Evolutionary conservation across 2,888 invertebrate species (phyloP).

Genomic region (Lobophora halterata): DNA sequence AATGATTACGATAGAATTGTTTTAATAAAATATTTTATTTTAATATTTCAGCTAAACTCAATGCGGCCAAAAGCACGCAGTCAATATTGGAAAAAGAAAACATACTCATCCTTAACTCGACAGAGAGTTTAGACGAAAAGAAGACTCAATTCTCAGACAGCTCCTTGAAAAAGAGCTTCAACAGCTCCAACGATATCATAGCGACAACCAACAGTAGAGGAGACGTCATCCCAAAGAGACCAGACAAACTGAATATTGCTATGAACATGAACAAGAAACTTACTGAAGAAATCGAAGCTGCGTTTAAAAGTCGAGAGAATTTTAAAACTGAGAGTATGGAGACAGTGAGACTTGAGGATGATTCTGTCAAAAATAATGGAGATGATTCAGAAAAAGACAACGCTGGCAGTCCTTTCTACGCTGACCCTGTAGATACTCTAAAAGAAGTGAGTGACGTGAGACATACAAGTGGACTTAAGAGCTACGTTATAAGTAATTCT

Average conservation of each 20-base stretch:
- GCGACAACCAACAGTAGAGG: slow-evolving; percentile 77
- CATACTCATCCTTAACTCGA: slow-evolving; percentile 62
- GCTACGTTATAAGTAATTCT: neutral
- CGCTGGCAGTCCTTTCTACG: slow-evolving; percentile 93
- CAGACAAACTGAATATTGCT: slow-evolving; percentile 71
- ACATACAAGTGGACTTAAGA: neutral
- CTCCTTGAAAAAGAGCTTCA: slow-evolving; percentile 65
- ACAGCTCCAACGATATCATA: slow-evolving; percentile 67
- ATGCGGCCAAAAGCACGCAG: slow-evolving; percentile 68
- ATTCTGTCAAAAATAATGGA: slow-evolving; percentile 50
- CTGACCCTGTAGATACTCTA: slow-evolving; percentile 93
- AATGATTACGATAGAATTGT: too few relatives aligned
- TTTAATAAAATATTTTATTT: neutral
- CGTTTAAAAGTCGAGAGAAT: slow-evolving; percentile 63
- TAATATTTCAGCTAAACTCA: slow-evolving; percentile 63
- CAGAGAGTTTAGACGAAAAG: slow-evolving; percentile 67
- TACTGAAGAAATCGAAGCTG: slow-evolving; percentile 72
- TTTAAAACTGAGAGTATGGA: slow-evolving; percentile 73
- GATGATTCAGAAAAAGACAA: slow-evolving; percentile 78
- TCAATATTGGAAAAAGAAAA: slow-evolving; percentile 74
- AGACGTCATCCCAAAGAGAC: slow-evolving; percentile 70
- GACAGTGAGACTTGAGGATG: slow-evolving; percentile 71
- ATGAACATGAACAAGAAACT: slow-evolving; percentile 76
- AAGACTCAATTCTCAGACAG: slow-evolving; percentile 57
- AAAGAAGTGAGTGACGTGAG: slow-evolving; percentile 81